Percentiles rank a stretch among this genome's conserved stretches.
Evolutionary conservation across 2,113 vertebrate genomes (phyloP).

Genomic region (Gambusia holbrooki): DNA sequence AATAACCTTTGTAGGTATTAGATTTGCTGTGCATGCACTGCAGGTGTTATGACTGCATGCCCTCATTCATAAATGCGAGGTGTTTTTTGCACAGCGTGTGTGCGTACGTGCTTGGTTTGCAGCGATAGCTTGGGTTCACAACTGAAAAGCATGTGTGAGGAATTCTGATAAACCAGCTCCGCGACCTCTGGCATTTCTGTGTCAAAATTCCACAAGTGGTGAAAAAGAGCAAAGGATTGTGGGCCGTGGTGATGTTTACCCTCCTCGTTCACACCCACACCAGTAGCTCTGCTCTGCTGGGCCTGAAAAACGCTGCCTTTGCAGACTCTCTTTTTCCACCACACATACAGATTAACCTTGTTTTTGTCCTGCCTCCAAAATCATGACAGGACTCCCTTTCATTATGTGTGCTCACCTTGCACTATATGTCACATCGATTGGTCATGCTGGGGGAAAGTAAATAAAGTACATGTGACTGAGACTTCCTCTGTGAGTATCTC

Average conservation of each 20-base stretch:
- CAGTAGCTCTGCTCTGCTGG: constrained; percentile 50
- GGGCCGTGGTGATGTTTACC: constrained; percentile 69
- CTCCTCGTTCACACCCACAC: constrained; percentile 65
- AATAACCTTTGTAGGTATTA: constrained; percentile 42
- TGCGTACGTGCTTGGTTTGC: background rate
- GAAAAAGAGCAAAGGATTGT: constrained; percentile 62
- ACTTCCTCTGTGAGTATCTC: constrained; percentile 8
- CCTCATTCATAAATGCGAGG: background rate
- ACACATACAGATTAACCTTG: constrained; percentile 27
- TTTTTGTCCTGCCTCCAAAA: constrained; percentile 46
- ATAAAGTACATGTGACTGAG: constrained; percentile 8
- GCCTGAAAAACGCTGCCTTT: constrained; percentile 55
- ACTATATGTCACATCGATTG: background rate
- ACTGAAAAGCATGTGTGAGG: constrained; percentile 47
- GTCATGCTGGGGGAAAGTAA: background rate
- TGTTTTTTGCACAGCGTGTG: background rate
- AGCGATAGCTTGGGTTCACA: constrained; percentile 28
- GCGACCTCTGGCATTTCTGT: constrained; percentile 66
- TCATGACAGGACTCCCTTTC: constrained; percentile 22
- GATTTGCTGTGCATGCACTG: background rate
- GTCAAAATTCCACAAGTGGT: constrained; percentile 62
- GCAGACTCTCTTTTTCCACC: constrained; percentile 37
- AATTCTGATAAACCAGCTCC: constrained; percentile 50
- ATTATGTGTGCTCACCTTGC: constrained; percentile 8
- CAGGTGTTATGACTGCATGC: constrained; percentile 1